Evolutionary conservation across 2,797 vertebrate species (phyloP).

Genomic region (Oreochromis grahami): DNA sequence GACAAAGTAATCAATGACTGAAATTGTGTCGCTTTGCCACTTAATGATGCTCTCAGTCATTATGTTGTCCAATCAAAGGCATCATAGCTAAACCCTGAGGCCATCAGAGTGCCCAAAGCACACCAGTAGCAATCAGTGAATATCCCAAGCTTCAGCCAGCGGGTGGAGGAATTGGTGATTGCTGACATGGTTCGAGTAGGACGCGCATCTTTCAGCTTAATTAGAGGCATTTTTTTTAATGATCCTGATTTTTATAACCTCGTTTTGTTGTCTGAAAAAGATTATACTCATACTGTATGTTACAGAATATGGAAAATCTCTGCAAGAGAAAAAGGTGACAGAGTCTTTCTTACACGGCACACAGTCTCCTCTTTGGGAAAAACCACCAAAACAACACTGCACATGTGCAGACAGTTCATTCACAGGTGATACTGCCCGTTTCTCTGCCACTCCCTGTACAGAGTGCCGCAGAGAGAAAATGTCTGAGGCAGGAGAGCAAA

Average conservation of each 20-base stretch:
- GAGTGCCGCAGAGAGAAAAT: not conserved
- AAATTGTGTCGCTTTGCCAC: not conserved
- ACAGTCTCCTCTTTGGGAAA: not conserved
- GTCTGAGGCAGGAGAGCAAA: not conserved
- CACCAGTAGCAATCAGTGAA: not conserved
- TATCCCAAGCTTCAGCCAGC: not conserved
- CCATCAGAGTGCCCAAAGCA: not conserved
- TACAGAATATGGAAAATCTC: not conserved
- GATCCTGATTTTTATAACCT: not conserved
- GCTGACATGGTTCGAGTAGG: not conserved
- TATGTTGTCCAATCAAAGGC: not conserved
- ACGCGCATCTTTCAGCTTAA: not conserved
- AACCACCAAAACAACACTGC: not conserved
- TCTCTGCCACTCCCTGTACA: not conserved
- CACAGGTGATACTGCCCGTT: not conserved
- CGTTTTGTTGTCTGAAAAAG: not conserved
- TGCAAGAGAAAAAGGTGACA: not conserved
- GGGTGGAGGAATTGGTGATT: not conserved
- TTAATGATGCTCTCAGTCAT: not conserved
- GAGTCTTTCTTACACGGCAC: not conserved
- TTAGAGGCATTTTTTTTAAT: not conserved
- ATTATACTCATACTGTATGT: not conserved
- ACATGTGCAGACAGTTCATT: not conserved
- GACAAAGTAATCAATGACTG: slow-evolving; percentile 7
- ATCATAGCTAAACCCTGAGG: not conserved